phyloP scores from a whole-genome alignment of 2,113 vertebrate genomes.

The Microtus richardsoni region DNA sequence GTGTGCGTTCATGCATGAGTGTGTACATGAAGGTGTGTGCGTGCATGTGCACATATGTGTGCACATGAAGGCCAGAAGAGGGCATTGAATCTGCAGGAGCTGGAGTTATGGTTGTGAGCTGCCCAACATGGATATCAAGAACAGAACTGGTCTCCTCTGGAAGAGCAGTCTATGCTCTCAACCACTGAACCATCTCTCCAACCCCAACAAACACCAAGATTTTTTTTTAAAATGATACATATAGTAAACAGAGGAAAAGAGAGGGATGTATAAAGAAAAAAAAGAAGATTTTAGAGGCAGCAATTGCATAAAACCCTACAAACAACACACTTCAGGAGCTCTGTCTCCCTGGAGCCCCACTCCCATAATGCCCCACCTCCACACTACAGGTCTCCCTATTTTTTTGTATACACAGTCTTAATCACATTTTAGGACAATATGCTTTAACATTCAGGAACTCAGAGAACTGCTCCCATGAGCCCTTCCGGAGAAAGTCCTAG shows the following conservation, averaged over 20 bases:
- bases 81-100: too few species aligned
- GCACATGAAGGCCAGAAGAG: background rate
- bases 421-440: background rate
- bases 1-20: too few species aligned
- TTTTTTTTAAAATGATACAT: background rate
- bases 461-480: background rate
- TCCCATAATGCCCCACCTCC: background rate
- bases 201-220: background rate
- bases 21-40: background rate
- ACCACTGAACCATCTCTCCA: background rate
- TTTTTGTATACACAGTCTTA: background rate
- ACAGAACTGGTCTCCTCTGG: background rate
- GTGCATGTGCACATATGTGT: background rate
- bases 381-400: background rate
- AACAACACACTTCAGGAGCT: background rate
- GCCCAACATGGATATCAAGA: too few species aligned
- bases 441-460: slow-evolving; percentile 11
- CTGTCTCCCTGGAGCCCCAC: rapidly evolving
- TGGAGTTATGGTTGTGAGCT: background rate
- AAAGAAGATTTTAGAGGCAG: background rate
- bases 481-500: slow-evolving; percentile 24
- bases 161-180: background rate
- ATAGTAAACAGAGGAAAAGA: background rate
- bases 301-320: background rate
- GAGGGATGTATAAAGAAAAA: background rate